Evolutionary conservation across 2,888 invertebrate species (phyloP).

Genomic region (Dynastes tityus): DNA sequence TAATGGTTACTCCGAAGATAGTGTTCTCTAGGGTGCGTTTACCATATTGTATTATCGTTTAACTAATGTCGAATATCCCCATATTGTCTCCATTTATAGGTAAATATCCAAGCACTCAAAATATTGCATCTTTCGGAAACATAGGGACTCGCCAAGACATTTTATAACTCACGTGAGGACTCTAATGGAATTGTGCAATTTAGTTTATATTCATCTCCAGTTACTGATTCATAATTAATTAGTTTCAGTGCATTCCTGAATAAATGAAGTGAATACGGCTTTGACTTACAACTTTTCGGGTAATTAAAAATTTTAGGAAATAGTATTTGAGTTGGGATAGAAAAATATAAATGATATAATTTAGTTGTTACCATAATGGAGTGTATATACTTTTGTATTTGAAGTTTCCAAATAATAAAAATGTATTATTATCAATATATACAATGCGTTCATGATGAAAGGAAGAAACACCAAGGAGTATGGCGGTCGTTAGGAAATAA

Average conservation of each 20-base stretch:
- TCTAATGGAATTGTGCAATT: conserved; percentile 53
- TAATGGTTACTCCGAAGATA: conserved; percentile 41
- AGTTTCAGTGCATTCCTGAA: conserved; percentile 47
- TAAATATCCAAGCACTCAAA: conserved; percentile 49
- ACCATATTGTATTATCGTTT: conserved; percentile 52
- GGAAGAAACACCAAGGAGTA: no score
- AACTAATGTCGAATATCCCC: conserved; percentile 43
- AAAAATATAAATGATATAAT: no score
- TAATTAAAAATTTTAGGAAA: no score
- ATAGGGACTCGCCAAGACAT: conserved; percentile 45
- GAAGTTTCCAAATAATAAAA: no score
- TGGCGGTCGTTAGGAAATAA: no score
- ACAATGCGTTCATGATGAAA: no score
- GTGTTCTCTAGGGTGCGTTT: conserved; percentile 50
- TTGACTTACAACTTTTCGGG: no score
- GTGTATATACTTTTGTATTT: no score
- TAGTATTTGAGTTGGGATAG: no score
- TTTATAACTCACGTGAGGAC: conserved; percentile 51
- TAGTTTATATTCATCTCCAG: conserved; percentile 48
- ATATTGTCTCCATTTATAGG: conserved; percentile 35
- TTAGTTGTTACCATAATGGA: no score
- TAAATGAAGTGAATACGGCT: no score
- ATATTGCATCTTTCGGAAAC: conserved; percentile 49
- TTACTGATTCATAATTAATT: conserved; percentile 55
- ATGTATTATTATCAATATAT: no score